These are phyloP conservation scores for Petrophora chlorosata DNA, from an alignment of 2,888 invertebrate genomes.

Conservation along the genomic window DNA sequence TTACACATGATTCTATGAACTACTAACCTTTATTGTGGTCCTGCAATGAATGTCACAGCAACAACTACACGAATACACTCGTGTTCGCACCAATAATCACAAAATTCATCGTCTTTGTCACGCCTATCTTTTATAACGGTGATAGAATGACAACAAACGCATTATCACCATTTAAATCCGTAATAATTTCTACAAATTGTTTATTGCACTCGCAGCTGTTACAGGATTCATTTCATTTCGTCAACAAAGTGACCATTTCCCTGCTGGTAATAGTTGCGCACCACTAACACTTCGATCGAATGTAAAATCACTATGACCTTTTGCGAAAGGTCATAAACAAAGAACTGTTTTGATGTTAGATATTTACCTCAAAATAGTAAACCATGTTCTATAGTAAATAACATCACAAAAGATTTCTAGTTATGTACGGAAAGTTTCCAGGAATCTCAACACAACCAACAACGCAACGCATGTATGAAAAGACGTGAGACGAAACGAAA, in stretches of 20 bases:
- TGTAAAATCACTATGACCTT: conserved; percentile 22
- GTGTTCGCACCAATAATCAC: conserved; percentile 40
- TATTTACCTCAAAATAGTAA: no score
- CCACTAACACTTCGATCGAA: conserved; percentile 28
- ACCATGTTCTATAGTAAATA: no score
- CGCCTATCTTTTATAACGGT: conserved; percentile 57
- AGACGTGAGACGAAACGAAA: no score
- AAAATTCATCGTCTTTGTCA: conserved; percentile 52
- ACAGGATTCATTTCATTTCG: conserved; percentile 49
- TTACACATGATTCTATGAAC: conserved; percentile 4
- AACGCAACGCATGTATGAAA: no score
- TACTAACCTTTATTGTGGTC: conserved; percentile 20
- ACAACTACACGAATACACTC: conserved; percentile 13
- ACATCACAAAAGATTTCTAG: no score
- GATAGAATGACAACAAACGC: conserved; percentile 47
- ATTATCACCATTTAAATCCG: conserved; percentile 44
- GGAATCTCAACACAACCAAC: no score
- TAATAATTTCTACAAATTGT: conserved; percentile 34
- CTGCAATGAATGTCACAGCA: neutral
- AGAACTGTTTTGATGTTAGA: conserved; percentile 2
- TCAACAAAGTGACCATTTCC: conserved; percentile 51
- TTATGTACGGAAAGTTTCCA: no score
- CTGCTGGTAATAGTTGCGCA: conserved; percentile 49
- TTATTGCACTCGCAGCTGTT: conserved; percentile 42
- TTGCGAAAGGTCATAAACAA: conserved; percentile 21